These are phyloP conservation scores for Vespertilio murinus DNA, from an alignment of 2,797 vertebrate species.

Conservation along the genomic window DNA sequence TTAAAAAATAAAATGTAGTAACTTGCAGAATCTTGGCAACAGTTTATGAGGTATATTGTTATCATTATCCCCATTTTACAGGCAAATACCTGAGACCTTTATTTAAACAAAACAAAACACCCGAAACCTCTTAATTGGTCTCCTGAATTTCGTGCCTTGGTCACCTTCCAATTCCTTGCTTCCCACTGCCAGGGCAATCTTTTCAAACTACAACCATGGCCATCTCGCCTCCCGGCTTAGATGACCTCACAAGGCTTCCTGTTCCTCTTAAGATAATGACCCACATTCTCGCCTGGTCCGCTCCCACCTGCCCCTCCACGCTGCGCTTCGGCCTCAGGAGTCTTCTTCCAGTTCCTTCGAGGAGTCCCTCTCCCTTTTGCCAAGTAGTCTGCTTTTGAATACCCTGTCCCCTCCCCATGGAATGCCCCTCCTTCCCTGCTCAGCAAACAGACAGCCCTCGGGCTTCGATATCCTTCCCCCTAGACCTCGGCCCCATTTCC, in stretches of 20 bases:
- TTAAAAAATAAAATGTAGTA: background rate
- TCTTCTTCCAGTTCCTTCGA: background rate
- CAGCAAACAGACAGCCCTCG: background rate
- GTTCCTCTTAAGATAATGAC: background rate
- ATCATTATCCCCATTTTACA: background rate
- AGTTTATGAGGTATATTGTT: background rate
- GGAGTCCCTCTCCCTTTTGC: background rate
- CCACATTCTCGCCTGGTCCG: background rate
- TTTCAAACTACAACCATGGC: background rate
- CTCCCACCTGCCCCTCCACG: background rate
- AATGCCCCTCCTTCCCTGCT: background rate
- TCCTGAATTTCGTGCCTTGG: background rate
- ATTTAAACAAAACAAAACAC: background rate
- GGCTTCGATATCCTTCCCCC: background rate
- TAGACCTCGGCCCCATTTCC: background rate
- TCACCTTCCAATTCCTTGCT: background rate
- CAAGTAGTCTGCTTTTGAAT: background rate
- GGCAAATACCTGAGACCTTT: background rate
- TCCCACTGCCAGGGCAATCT: background rate
- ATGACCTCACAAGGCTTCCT: background rate
- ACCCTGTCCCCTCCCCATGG: background rate
- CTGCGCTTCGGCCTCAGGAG: background rate
- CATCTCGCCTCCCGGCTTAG: background rate
- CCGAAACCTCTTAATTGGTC: background rate
- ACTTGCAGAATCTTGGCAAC: constrained; percentile 2